These are phyloP conservation scores for Heteromyza rotundicornis DNA, from an alignment of 2,888 invertebrate genomes.

Conservation along the genomic window DNA sequence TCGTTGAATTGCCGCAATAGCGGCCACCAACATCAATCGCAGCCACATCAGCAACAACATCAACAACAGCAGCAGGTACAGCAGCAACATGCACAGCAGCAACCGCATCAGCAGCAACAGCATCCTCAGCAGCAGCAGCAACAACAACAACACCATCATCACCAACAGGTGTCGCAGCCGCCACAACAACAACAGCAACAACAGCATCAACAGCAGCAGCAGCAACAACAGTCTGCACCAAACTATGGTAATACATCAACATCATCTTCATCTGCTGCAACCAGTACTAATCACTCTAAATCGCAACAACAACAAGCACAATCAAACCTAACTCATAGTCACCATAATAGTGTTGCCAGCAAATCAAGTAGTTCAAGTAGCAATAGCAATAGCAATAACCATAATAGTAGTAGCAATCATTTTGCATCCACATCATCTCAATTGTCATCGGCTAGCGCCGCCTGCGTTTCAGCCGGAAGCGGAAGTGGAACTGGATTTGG, in stretches of 20 bases:
- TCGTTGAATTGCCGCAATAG: conserved; percentile 46
- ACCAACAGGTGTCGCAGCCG: conserved; percentile 33
- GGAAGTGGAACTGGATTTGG: conserved; percentile 48
- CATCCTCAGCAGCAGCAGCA: conserved; percentile 33
- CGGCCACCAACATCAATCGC: conserved; percentile 36
- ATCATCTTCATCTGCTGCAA: conserved; percentile 24
- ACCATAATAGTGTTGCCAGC: conserved; percentile 31
- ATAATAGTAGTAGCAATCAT: conserved; percentile 46
- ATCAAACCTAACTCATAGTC: conserved; percentile 35
- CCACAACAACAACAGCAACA: conserved; percentile 34
- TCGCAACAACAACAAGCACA: conserved; percentile 33
- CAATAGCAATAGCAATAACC: conserved; percentile 42
- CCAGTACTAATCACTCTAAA: conserved; percentile 32
- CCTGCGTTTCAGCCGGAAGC: conserved; percentile 35
- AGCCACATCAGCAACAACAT: conserved; percentile 32
- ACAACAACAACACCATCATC: conserved; percentile 31
- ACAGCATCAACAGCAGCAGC: conserved; percentile 32
- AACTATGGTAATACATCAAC: conserved; percentile 29
- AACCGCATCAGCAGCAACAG: conserved; percentile 35
- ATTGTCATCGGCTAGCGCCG: conserved; percentile 28
- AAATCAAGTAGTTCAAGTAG: conserved; percentile 35
- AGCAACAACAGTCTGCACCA: conserved; percentile 50
- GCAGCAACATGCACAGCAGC: conserved; percentile 61
- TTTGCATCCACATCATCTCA: conserved; percentile 36
- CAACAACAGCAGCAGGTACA: conserved; percentile 62